Percentiles rank a stretch among this genome's conserved stretches.
Evolutionary conservation across 1,140 invertebrate species (phyloP).

Genomic region (Drosophila kanapiae): DNA sequence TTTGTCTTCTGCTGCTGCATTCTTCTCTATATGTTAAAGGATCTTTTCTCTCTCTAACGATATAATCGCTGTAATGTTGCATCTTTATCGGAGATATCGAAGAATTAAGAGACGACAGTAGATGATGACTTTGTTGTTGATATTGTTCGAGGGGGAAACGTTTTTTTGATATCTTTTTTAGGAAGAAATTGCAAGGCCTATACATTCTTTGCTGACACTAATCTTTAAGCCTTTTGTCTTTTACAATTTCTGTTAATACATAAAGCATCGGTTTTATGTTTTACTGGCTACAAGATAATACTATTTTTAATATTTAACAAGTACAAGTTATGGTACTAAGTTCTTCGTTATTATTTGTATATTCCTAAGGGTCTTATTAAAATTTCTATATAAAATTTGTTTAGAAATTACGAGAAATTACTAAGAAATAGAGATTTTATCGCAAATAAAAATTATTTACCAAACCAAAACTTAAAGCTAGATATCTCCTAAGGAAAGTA

Average conservation of each 20-base stretch:
- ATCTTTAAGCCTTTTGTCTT: neutral
- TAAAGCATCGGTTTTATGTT: neutral
- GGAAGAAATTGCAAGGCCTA: slow-evolving; percentile 4
- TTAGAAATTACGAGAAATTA: too few species aligned
- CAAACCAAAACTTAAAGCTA: neutral
- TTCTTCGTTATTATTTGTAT: neutral
- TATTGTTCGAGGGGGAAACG: slow-evolving; percentile 22
- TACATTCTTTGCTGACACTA: neutral
- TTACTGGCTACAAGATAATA: neutral
- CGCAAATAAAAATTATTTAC: neutral
- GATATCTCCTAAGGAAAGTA: neutral
- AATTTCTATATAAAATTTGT: neutral
- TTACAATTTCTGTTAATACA: neutral
- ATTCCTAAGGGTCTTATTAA: neutral
- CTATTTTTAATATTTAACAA: neutral
- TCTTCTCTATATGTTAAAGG: slow-evolving; percentile 9
- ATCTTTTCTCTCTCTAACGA: slow-evolving; percentile 27
- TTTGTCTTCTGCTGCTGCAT: slow-evolving; percentile 7
- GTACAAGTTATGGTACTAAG: too few species aligned
- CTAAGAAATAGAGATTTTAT: too few species aligned
- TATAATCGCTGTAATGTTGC: slow-evolving; percentile 78
- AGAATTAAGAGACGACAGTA: slow-evolving; percentile 9
- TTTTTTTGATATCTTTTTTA: slow-evolving; percentile 35
- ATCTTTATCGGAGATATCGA: slow-evolving; percentile 52
- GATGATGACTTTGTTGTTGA: slow-evolving; percentile 58